phyloP scores from a whole-genome alignment of 2,797 vertebrate genomes.

The Hylomyscus alleni region DNA sequence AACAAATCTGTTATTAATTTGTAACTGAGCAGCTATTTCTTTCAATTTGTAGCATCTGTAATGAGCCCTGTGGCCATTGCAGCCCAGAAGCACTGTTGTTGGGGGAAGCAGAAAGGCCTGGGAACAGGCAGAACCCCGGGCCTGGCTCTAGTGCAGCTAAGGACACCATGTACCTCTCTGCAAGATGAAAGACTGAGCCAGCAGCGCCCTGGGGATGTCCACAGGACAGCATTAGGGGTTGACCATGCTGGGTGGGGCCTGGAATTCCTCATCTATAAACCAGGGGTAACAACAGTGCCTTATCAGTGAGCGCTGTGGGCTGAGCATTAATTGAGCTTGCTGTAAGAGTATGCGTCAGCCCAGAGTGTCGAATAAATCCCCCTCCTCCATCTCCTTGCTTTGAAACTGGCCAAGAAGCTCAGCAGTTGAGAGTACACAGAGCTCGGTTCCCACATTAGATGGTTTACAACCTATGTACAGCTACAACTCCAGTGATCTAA shows the following conservation, averaged over 20 bases:
- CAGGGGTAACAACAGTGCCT: background rate
- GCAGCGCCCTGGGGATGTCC: background rate
- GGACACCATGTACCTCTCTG: background rate
- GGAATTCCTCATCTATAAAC: slow-evolving; percentile 27
- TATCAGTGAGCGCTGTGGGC: background rate
- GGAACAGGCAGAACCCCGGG: background rate
- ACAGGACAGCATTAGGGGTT: background rate
- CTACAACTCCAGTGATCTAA: background rate
- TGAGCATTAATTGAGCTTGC: background rate
- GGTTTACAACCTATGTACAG: background rate
- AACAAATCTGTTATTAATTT: slow-evolving; percentile 85
- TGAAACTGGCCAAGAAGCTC: background rate
- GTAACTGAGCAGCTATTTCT: slow-evolving; percentile 72
- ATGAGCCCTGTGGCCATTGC: slow-evolving; percentile 50
- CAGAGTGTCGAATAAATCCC: background rate
- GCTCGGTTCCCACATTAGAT: background rate
- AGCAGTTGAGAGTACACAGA: background rate
- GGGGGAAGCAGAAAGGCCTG: background rate
- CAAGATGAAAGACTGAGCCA: background rate
- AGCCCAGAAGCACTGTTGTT: background rate
- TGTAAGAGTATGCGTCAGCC: background rate
- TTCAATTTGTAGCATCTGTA: slow-evolving; percentile 73
- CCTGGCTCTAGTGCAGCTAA: background rate
- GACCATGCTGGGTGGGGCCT: background rate
- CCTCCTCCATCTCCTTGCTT: background rate